Evolutionary conservation across 2,113 vertebrate genomes (phyloP), one percentile per base, ranked within the genome.

Genomic region (Melanerpes formicivorus): DNA sequence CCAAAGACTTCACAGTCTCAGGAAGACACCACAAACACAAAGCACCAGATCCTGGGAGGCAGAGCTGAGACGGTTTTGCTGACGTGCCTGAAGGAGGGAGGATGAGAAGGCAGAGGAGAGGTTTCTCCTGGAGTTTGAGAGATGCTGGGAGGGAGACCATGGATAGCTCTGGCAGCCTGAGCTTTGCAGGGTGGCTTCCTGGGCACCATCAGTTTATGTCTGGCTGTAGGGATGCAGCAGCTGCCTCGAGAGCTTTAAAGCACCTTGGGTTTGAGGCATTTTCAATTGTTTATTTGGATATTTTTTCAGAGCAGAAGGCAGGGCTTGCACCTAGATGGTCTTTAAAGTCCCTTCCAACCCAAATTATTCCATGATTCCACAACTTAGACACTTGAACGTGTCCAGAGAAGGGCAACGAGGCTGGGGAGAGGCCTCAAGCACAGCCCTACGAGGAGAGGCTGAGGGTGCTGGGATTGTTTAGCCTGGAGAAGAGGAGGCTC

Each of bases 111-210:
- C n/a, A 74, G 37, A 63, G n/a, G 27, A 70, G 42, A 44, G 18
- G 56, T 26, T 71, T 30, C 27, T 73, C 34, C 29, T 18, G 76
- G 37, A 4, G 3, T 75, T 66, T 82, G 67, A 63, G 76, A 74
- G 58, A 15, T 0, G 4, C 21, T 3, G 14, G 27, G 63, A n/a
- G n/a, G 29, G 63, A 78, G 32, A 8, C 14, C 5, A 1, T 3
- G 16, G 6, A 29, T 22, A 25, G 30, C 10, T 73, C 37, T 21
- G 37, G 11, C 64, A 55, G 64, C 52, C 63, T 60, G 12, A 42
- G 2, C 54, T 22, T 23, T 13, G 58, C 58, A 62, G 48, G 52
- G 12, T 17, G 42, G 59, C 55, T 63, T 59, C 42, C 71, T 15
- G 70, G 22, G 46, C 37, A 37, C 62, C 73, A 8, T 2, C 50